Conservation (phyloP, 2,113 vertebrate species). For the Alces alces region DNA sequence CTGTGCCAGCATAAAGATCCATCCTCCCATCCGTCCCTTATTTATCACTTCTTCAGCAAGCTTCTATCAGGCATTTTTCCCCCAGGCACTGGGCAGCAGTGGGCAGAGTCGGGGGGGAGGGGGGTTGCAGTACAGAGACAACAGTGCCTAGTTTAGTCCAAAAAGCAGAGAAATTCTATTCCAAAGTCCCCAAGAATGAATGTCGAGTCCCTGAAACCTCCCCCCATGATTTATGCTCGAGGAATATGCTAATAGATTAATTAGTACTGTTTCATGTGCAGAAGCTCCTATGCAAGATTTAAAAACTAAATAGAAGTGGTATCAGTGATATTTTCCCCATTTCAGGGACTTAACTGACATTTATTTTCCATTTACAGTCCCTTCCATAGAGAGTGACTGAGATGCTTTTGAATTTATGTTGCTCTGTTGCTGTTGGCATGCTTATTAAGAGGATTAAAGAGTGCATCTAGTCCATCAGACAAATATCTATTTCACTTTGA, state of each 20-base stretch:
- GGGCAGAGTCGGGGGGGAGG: no score
- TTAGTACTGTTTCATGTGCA: neutral
- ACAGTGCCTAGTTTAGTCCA: neutral
- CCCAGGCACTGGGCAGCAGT: neutral
- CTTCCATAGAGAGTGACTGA: neutral
- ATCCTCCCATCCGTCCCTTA: neutral
- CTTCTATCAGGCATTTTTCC: neutral
- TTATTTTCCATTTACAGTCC: constrained; percentile 11
- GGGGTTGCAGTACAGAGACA: neutral
- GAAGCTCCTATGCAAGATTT: neutral
- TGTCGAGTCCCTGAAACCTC: neutral
- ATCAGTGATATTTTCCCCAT: neutral
- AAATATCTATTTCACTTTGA: constrained; percentile 31
- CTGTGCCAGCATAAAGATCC: neutral
- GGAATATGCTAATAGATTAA: neutral
- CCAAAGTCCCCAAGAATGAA: neutral
- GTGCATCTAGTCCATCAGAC: neutral
- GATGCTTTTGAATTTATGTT: constrained; percentile 4
- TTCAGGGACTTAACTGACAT: neutral
- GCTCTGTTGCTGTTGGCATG: neutral
- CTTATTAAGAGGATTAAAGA: constrained; percentile 35
- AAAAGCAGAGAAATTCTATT: neutral
- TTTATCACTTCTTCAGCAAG: neutral
- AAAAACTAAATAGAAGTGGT: neutral
- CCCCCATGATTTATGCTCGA: neutral